These are phyloP conservation scores for Mellivora capensis DNA, from an alignment of 2,113 vertebrate species.

Conservation along the genomic window DNA sequence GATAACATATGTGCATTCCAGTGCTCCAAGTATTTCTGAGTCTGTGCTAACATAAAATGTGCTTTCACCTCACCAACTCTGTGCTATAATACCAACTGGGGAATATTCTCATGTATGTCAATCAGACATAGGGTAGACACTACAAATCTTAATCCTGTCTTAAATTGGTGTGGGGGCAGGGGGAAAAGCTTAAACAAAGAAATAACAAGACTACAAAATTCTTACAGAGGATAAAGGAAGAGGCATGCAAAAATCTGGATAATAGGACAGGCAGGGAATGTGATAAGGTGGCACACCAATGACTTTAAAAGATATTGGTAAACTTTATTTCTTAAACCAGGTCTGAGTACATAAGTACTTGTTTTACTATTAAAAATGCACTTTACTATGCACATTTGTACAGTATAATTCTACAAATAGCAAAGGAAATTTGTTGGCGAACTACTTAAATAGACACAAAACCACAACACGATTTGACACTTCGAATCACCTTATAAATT, in stretches of 20 bases:
- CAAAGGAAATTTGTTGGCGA: not conserved
- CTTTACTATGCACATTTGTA: not conserved
- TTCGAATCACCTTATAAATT: not conserved
- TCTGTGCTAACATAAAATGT: conserved; percentile 79
- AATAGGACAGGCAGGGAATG: not conserved
- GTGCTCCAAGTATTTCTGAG: conserved; percentile 75
- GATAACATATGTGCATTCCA: conserved; percentile 77
- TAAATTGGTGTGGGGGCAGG: not conserved
- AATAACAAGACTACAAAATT: not conserved
- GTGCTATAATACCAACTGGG: conserved; percentile 74
- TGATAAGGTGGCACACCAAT: not conserved
- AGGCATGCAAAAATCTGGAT: not conserved
- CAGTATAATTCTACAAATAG: not conserved
- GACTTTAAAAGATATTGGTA: not conserved
- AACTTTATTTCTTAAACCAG: not conserved
- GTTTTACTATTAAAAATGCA: not conserved
- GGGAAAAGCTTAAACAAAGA: conserved; percentile 59
- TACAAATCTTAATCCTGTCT: conserved; percentile 63
- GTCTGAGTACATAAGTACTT: not conserved
- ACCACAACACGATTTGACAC: not conserved
- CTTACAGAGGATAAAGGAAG: not conserved
- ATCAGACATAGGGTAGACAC: conserved; percentile 68
- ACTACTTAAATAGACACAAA: not conserved
- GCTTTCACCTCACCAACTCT: conserved; percentile 76
- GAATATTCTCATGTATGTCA: conserved; percentile 73